Evolutionary conservation across 1,140 invertebrate species (phyloP), one percentile per base, ranked within the genome.

Genomic region (Mactra quadrangularis): DNA sequence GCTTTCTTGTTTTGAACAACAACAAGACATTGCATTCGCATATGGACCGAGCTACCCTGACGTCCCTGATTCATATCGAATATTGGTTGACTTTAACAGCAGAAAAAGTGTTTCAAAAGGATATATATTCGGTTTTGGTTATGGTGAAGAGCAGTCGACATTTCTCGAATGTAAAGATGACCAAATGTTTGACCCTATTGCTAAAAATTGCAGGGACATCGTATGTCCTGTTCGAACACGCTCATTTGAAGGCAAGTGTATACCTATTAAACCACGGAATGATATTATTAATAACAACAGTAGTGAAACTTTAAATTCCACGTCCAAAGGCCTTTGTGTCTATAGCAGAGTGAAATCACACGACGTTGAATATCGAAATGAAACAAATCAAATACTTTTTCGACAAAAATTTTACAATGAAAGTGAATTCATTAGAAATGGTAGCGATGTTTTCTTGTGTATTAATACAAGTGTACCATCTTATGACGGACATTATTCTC

Each of bases 61-160:
- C 17, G 27, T 41, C 50, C 33, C 13, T 22, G 83, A 83, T 25
- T 71, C 83, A 17, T 89, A 84, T 66, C 83, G 86, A 17, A 79
- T 89, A 45, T 78, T 87, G 0, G 50, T 89, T 15, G 86, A 89
- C 64, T 71, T 87, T 22, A 86, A 86, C 68, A n/a, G 60, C 50
- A 11, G 35, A 70, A 29, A 72, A 27, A 2, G 53, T 25, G 3
- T 22, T 57, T n/a, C 31, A 72, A 25, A 50, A 71, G 15, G 6
- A 41, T 41, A 41, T 6, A 41, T 41, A 6, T 6, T 41, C 15
- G 15, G 38, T 6, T 7, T 41, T 15, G n/a, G n/a, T n/a, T n/a
- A n/a, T 7, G 70, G 53, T 13, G 41, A 55, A 38, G 25, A 59
- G 29, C 4, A 71, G 2, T 53, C 29, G 25, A 25, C 62, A 27